Evolutionary conservation across 2,113 vertebrate species (phyloP).

Genomic region (Nannospalax galili): DNA sequence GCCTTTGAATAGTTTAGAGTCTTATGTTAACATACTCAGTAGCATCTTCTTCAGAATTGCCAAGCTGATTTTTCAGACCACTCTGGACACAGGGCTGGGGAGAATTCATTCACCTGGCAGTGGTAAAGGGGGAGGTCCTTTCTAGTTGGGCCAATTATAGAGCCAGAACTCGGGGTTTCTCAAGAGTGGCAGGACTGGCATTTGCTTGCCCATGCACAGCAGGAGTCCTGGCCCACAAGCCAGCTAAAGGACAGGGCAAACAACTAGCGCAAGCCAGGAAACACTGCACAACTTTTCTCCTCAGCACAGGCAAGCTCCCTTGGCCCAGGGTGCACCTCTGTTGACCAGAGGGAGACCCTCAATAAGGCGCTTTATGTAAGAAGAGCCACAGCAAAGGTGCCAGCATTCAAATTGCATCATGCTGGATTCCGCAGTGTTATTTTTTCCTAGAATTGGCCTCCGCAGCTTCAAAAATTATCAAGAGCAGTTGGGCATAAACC

Average conservation of each 20-base stretch:
- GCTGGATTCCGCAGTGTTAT: constrained; percentile 3
- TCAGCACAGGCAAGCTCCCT: background rate
- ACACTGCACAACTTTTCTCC: background rate
- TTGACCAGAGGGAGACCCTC: constrained; percentile 23
- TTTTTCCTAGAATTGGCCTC: constrained; percentile 51
- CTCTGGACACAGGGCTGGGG: background rate
- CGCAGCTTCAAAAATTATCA: constrained; percentile 24
- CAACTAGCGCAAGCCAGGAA: background rate
- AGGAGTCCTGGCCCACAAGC: constrained; percentile 27
- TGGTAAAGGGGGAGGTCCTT: background rate
- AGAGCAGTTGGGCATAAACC: constrained; percentile 11
- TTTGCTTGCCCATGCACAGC: constrained; percentile 32
- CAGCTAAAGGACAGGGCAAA: background rate
- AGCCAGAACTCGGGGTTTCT: constrained; percentile 55
- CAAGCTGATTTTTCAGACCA: background rate
- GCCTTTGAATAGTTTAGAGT: background rate
- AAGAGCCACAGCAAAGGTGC: background rate
- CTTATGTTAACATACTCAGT: constrained; percentile 4
- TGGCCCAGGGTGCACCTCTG: background rate
- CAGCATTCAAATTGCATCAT: constrained; percentile 18
- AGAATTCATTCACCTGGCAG: constrained; percentile 13
- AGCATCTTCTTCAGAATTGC: constrained; percentile 18
- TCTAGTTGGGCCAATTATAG: constrained; percentile 1
- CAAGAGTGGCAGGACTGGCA: background rate
- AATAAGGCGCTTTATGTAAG: constrained; percentile 3